Conservation (phyloP, 2,888 invertebrate species). For the Drosophila anomelani region DNA sequence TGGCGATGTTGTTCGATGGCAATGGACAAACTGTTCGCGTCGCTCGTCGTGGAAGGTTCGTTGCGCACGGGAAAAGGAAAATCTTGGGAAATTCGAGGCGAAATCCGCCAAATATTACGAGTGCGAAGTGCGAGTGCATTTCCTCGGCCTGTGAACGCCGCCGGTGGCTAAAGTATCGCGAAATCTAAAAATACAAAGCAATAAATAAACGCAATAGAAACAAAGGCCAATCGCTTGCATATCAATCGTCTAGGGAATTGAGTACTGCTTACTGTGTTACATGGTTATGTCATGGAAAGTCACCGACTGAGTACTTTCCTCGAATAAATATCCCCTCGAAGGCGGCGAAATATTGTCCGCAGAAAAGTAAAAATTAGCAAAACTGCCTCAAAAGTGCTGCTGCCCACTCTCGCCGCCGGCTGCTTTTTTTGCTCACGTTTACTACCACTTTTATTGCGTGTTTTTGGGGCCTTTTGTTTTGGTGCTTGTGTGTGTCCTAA, state of each 20-base stretch:
- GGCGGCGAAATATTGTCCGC: constrained; percentile 27
- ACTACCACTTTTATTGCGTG: constrained; percentile 46
- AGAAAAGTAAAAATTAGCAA: constrained; percentile 32
- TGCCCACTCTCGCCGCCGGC: constrained; percentile 14
- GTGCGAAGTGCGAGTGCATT: constrained; percentile 38
- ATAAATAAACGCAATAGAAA: constrained; percentile 15
- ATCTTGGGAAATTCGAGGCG: constrained; percentile 32
- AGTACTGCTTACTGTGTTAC: constrained; percentile 33
- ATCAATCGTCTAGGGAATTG: constrained; percentile 29
- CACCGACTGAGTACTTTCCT: constrained; percentile 10
- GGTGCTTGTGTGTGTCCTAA: constrained; percentile 32
- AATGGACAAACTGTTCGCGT: constrained; percentile 8
- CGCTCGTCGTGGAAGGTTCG: constrained; percentile 34
- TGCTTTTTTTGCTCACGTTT: constrained; percentile 16
- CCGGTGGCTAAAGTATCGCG: constrained; percentile 25
- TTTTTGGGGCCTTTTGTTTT: constrained; percentile 49
- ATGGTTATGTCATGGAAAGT: constrained; percentile 67
- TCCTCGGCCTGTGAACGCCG: constrained; percentile 42
- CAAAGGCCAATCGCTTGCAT: constrained; percentile 26
- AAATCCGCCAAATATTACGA: constrained; percentile 26
- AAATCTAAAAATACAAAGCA: constrained; percentile 16
- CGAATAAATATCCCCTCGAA: constrained; percentile 28
- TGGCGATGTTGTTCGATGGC: constrained; percentile 9
- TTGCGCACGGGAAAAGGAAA: constrained; percentile 32
- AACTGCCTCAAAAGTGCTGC: constrained; percentile 37